Base-by-base conservation (phyloP, 2,888 invertebrate species). In the Dryobotodes eremita region DNA sequence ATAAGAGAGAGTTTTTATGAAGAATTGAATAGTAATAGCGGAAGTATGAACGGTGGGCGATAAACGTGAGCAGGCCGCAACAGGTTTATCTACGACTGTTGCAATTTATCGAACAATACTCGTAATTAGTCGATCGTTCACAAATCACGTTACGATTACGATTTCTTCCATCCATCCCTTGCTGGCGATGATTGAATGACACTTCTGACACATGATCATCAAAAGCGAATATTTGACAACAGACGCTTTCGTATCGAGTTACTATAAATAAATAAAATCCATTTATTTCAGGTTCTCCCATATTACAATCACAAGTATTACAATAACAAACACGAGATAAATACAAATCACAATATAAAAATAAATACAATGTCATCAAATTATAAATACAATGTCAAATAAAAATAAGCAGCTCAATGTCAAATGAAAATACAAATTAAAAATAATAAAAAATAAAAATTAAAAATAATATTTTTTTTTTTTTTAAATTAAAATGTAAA, bases 31-130 rank as follows among this genome's bases (percentile, higher is more conserved):
- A 66, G 79, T 74, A 74, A 74, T 31, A 59, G n/a, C 77, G n/a
- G n/a, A 77, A 81, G 36, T 61, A 31, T 66, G 31, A 84, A 57
- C 23, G 17, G 36, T 15, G 15, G 23, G n/a, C 10, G 61, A 73
- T 53, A 48, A 78, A 59, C 26, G 42, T 26, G 53, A 62, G 48
- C 48, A 59, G 57, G 10, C 17, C 65, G 79, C 75, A 86, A 88
- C 86, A 79, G 70, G 82, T 72, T 42, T 26, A n/a, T 17, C 59
- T 48, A 20, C 26, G 57, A 55, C 57, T 15, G 36, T 62, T 66
- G 57, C 75, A 55, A 75, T 69, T 55, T 84, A 76, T 78, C 57
- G 46, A 79, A 65, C 53, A 74, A 87, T 76, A 74, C 88, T 36
- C n/a, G n/a, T n/a, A n/a, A n/a, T 76, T 88, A 83, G 61, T 68